phyloP scores from a whole-genome alignment of 2,797 vertebrate species.

The Cygnus olor region DNA sequence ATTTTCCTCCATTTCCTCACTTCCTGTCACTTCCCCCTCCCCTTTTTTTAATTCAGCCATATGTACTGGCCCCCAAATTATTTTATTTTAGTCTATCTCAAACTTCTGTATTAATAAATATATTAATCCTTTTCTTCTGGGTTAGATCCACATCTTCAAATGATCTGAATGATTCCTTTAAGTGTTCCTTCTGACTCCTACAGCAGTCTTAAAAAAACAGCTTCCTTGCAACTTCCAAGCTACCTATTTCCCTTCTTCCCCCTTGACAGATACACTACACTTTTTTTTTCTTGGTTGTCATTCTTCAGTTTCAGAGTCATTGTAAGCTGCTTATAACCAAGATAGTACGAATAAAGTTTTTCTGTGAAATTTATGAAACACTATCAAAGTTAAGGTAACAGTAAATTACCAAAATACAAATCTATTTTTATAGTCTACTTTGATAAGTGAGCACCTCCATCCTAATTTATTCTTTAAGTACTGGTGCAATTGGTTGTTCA shows the following conservation, averaged over 20 bases:
- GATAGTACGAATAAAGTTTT: not conserved
- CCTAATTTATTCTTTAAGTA: not conserved
- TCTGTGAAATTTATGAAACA: not conserved
- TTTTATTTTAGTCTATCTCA: not conserved
- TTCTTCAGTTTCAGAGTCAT: not conserved
- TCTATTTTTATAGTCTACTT: not conserved
- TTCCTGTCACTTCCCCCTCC: not conserved
- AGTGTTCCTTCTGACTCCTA: not conserved
- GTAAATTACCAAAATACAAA: not conserved
- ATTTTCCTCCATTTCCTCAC: not conserved
- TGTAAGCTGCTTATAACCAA: not conserved
- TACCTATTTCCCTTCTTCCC: not conserved
- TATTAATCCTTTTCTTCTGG: not conserved
- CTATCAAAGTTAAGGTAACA: not conserved
- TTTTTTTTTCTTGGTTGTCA: not conserved
- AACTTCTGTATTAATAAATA: not conserved
- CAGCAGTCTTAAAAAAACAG: not conserved
- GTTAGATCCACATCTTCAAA: not conserved
- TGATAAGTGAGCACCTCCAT: not conserved
- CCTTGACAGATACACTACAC: not conserved
- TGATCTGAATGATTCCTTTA: not conserved
- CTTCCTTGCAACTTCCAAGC: not conserved
- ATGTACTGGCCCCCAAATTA: not conserved
- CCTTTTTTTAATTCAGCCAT: not conserved
- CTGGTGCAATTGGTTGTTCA: accelerated